A percentile compares a stretch with the other conserved stretches of the same genome.
phyloP scores from a whole-genome alignment of 2,888 invertebrate genomes.

The Fissipunctia ypsillon region DNA sequence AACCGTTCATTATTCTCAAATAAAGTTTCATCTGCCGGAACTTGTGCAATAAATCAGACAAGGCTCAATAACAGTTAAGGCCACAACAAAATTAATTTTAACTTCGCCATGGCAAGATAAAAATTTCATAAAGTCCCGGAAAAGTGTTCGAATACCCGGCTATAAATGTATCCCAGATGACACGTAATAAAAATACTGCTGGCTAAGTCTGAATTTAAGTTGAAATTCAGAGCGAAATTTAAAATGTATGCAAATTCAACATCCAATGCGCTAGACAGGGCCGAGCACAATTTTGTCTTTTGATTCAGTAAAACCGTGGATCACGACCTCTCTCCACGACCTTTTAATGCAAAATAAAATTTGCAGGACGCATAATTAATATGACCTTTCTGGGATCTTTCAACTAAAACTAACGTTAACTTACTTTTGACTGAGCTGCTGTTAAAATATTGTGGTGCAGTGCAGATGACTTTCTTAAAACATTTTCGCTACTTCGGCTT shows the following conservation, averaged over 20 bases:
- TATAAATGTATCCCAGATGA: constrained; percentile 54
- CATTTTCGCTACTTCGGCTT: neutral
- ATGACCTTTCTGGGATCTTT: constrained; percentile 26
- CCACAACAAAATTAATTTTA: constrained; percentile 38
- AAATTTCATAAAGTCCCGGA: constrained; percentile 35
- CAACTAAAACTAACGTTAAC: constrained; percentile 8
- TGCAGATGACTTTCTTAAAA: constrained; percentile 10
- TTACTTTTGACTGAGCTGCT: constrained; percentile 8
- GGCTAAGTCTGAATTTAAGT: constrained; percentile 54
- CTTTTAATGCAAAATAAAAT: constrained; percentile 49
- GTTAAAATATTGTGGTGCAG: constrained; percentile 10
- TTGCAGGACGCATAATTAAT: constrained; percentile 51
- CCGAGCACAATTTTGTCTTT: constrained; percentile 50
- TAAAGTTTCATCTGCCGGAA: constrained; percentile 42
- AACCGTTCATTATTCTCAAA: constrained; percentile 22
- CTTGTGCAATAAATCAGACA: constrained; percentile 51
- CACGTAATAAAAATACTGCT: constrained; percentile 61
- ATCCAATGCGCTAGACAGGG: constrained; percentile 58
- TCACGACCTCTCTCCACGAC: constrained; percentile 21
- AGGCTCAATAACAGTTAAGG: constrained; percentile 52
- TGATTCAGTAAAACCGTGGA: constrained; percentile 43
- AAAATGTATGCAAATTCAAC: constrained; percentile 74
- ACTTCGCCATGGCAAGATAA: constrained; percentile 26
- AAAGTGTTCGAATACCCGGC: constrained; percentile 34
- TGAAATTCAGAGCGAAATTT: constrained; percentile 65